Percentiles rank a stretch among this genome's conserved stretches.
phyloP scores from a whole-genome alignment of 1,140 invertebrate species.

The Bombus turneri region DNA sequence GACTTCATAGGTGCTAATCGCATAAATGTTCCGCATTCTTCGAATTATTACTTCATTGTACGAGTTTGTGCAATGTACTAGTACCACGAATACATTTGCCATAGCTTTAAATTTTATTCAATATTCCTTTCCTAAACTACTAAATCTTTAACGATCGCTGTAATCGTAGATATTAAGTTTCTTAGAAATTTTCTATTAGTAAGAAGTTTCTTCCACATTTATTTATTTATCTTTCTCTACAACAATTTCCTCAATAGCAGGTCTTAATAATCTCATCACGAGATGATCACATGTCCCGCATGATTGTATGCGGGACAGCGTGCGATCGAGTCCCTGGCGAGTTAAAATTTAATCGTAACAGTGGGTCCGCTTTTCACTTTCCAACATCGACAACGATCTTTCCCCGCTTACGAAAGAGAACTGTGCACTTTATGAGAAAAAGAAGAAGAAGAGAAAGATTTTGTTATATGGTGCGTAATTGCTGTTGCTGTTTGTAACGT shows the following conservation, averaged over 20 bases:
- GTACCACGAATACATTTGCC: background rate
- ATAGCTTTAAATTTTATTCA: no score
- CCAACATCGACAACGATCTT: constrained; percentile 15
- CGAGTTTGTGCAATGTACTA: background rate
- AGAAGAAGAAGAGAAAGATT: background rate
- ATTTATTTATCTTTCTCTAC: background rate
- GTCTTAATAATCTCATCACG: background rate
- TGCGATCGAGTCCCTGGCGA: background rate
- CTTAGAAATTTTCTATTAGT: no score
- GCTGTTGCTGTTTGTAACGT: no score
- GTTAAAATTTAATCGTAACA: constrained; percentile 5
- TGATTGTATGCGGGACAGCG: background rate
- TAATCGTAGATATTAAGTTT: background rate
- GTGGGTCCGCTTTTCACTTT: constrained; percentile 27
- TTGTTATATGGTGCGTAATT: background rate
- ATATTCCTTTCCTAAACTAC: no score
- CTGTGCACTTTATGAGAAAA: constrained; percentile 14
- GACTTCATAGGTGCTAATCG: constrained; percentile 23
- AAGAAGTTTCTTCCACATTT: no score
- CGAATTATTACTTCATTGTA: constrained; percentile 4
- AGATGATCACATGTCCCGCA: background rate
- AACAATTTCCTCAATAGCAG: background rate
- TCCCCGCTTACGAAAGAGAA: constrained; percentile 11
- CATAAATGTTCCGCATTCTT: constrained; percentile 49
- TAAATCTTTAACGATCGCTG: no score